Conservation (phyloP, 2,888 invertebrate species). For the Eupithecia dodoneata region DNA sequence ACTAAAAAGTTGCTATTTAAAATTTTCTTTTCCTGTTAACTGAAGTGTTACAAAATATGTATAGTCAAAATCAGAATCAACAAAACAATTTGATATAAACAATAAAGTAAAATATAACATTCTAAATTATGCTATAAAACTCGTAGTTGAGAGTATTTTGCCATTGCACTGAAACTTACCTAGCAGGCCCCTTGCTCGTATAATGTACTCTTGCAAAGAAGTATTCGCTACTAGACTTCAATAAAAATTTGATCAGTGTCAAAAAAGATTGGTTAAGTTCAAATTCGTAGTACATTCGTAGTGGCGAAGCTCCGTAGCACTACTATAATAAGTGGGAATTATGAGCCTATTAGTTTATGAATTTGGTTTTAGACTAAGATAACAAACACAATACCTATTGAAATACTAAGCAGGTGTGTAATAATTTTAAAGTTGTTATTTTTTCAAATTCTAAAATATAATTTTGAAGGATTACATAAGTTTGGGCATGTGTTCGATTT, state of each 20-base stretch:
- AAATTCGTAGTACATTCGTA: slow-evolving; percentile 38
- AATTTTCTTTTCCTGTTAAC: too few species aligned
- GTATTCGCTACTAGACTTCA: not conserved
- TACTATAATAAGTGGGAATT: not conserved
- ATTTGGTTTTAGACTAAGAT: too few species aligned
- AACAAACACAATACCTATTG: too few species aligned
- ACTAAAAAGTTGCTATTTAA: too few species aligned
- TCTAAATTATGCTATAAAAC: not conserved
- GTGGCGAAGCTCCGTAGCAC: slow-evolving; percentile 31
- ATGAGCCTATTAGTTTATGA: too few species aligned
- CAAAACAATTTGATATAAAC: not conserved
- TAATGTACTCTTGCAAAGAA: not conserved
- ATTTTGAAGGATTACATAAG: too few species aligned
- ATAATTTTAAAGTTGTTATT: too few species aligned
- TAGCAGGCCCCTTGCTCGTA: not conserved
- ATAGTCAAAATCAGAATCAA: not conserved
- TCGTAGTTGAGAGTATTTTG: slow-evolving; percentile 3
- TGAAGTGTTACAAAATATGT: too few species aligned
- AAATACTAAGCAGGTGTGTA: too few species aligned
- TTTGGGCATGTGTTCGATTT: too few species aligned
- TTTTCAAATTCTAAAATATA: too few species aligned
- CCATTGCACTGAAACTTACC: not conserved
- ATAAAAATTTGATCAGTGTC: not conserved
- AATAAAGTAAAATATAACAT: not conserved
- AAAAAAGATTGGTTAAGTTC: slow-evolving; percentile 14